Evolutionary conservation across 2,113 vertebrate species (phyloP).

Genomic region (Quiscalus mexicanus): DNA sequence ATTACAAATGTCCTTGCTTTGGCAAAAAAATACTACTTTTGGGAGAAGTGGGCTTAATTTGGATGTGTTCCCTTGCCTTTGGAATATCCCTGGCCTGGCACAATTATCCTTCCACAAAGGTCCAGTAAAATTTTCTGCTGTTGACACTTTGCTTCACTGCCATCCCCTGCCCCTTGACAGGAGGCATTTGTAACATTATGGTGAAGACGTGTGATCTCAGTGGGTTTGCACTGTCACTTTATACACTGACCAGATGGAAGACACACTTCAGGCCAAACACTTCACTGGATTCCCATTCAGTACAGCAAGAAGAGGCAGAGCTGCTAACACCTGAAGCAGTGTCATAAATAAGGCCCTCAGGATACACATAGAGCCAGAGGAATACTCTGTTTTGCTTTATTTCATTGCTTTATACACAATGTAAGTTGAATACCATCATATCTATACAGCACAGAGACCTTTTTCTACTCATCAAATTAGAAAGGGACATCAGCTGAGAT

Average conservation of each 20-base stretch:
- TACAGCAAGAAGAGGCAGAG: neutral
- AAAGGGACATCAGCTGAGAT: neutral
- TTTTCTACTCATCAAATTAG: neutral
- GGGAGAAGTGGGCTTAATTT: neutral
- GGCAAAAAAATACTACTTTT: neutral
- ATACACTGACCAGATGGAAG: neutral
- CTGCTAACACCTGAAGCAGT: neutral
- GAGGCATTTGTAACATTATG: neutral
- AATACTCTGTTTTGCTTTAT: conserved; percentile 21
- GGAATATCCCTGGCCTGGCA: neutral
- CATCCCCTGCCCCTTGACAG: neutral
- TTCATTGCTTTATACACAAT: neutral
- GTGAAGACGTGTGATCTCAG: neutral
- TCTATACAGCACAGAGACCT: neutral
- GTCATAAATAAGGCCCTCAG: neutral
- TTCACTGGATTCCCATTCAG: neutral
- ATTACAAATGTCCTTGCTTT: neutral
- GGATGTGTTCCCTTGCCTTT: neutral
- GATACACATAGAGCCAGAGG: neutral
- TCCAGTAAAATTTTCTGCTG: neutral
- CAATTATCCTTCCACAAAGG: neutral
- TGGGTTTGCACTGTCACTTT: neutral
- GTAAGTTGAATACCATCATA: neutral
- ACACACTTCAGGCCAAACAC: neutral
- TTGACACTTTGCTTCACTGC: neutral